Conservation (phyloP, 2,797 vertebrate genomes). For the Chaunax sp. region DNA sequence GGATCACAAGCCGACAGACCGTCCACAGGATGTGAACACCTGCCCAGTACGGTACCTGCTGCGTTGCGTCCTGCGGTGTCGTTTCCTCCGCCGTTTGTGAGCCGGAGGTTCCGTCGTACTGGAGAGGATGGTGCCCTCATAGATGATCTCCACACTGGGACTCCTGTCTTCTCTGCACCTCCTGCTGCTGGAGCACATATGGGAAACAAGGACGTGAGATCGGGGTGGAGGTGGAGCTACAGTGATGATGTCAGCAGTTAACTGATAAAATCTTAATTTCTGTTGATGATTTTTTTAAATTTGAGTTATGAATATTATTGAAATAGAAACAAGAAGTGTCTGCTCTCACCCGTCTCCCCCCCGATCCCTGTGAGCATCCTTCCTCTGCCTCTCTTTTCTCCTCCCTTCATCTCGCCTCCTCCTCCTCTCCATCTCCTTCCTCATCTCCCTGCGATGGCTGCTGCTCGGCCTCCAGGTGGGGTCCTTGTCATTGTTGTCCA, state of each 20-base stretch:
- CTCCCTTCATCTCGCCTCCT: constrained; percentile 60
- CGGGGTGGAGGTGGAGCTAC: no score
- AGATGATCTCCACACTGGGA: constrained; percentile 79
- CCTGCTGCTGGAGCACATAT: constrained; percentile 21
- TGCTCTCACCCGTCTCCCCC: constrained; percentile 67
- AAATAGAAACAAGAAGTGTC: background rate
- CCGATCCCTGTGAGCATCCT: constrained; percentile 63
- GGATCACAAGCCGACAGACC: no score
- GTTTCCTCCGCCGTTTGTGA: constrained; percentile 49
- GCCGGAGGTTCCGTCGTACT: fast-evolving
- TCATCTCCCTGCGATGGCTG: constrained; percentile 54
- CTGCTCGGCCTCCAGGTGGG: constrained; percentile 60
- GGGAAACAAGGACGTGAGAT: background rate
- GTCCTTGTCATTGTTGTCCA: constrained; percentile 82
- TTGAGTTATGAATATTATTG: no score
- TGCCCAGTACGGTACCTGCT: no score
- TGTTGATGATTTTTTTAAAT: no score
- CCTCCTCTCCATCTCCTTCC: constrained; percentile 65
- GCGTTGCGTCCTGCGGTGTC: constrained; percentile 6
- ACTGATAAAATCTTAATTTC: no score
- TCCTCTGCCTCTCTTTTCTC: constrained; percentile 54
- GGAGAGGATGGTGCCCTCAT: constrained; percentile 57
- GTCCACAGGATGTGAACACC: no score
- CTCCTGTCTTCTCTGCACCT: constrained; percentile 55
- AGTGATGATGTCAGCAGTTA: no score